Percentiles rank a stretch among this genome's conserved stretches.
These are phyloP conservation scores for Drosophila obscura DNA, from an alignment of 1,140 invertebrate species.

Conservation along the genomic window DNA sequence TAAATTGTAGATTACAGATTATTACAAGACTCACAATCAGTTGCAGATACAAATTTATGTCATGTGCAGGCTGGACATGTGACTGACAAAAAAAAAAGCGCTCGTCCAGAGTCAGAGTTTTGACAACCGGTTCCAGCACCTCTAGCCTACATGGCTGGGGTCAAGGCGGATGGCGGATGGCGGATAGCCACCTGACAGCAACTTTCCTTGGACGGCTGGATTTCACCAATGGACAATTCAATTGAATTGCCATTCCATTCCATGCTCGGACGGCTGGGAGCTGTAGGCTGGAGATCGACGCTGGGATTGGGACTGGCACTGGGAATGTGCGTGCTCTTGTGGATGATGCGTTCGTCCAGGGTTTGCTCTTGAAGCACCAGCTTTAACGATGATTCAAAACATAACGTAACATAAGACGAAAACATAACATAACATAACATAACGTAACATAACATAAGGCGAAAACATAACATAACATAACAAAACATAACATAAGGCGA, in stretches of 20 bases:
- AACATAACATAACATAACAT: too few relatives aligned
- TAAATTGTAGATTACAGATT: conserved; percentile 74
- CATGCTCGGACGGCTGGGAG: conserved; percentile 5
- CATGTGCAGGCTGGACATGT: conserved; percentile 62
- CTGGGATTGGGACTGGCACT: background rate
- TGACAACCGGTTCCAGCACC: conserved; percentile 64
- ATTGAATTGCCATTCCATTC: conserved; percentile 42
- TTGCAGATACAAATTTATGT: conserved; percentile 76
- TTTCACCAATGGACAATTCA: conserved; percentile 67
- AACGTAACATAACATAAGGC: too few relatives aligned
- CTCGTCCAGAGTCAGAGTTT: conserved; percentile 44
- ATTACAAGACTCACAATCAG: conserved; percentile 60
- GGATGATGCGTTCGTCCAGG: too few relatives aligned
- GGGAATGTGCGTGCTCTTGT: conserved; percentile 54
- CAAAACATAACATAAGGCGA: too few relatives aligned
- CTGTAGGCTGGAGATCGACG: background rate
- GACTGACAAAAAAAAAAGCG: conserved; percentile 49
- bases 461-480: too few relatives aligned
- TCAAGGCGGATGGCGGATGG: conserved; percentile 31
- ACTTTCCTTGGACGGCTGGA: conserved; percentile 68
- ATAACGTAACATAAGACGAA: too few relatives aligned
- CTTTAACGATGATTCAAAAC: too few relatives aligned
- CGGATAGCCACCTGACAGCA: conserved; percentile 39
- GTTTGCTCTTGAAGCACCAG: too few relatives aligned
- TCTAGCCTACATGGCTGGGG: conserved; percentile 8